Conservation (phyloP, 2,888 invertebrate species). For the Lacanobia oleracea region DNA sequence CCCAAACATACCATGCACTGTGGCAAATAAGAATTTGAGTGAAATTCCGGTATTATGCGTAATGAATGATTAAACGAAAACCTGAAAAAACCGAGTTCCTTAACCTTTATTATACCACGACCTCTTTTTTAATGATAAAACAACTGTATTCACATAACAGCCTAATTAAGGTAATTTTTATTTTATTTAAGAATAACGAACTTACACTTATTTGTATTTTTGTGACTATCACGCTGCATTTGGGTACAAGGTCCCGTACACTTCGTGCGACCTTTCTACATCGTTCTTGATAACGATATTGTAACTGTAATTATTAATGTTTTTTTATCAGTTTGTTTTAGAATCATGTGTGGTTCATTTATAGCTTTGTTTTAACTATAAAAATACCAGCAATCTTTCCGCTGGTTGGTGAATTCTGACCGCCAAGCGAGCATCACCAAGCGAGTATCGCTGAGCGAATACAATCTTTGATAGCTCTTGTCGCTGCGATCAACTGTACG, state of each 20-base stretch:
- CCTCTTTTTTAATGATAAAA: background rate
- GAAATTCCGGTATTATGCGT: no score
- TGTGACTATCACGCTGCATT: constrained; percentile 15
- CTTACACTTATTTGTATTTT: background rate
- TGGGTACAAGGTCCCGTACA: constrained; percentile 31
- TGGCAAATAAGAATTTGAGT: no score
- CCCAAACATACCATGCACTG: no score
- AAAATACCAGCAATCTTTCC: no score
- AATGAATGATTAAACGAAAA: no score
- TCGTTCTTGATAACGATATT: constrained; percentile 25
- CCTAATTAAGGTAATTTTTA: constrained; percentile 10
- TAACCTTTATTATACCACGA: background rate
- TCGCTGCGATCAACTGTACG: no score
- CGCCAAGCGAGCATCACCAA: no score
- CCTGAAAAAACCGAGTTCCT: background rate
- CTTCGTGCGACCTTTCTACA: constrained; percentile 23
- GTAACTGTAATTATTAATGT: background rate
- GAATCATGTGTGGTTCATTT: background rate
- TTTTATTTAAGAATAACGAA: background rate
- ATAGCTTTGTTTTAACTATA: background rate
- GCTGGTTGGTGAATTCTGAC: no score
- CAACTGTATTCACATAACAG: background rate
- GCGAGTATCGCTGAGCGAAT: no score
- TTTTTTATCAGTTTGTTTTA: background rate
- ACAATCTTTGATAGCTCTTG: no score